phyloP scores from a whole-genome alignment of 2,113 vertebrate genomes.

The Accipiter cooperii region DNA sequence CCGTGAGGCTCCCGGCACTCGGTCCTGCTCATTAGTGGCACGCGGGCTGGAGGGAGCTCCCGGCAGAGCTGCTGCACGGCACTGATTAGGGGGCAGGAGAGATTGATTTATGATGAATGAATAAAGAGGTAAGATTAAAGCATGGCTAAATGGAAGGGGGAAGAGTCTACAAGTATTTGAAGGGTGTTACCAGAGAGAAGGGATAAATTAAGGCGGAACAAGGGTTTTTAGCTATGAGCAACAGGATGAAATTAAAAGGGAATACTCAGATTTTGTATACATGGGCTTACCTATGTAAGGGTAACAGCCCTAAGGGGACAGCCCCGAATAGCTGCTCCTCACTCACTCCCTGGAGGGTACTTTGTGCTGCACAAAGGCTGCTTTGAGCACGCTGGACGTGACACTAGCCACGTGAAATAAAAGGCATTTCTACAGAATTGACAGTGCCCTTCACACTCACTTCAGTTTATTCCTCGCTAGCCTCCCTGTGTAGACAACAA shows the following conservation, averaged over 20 bases:
- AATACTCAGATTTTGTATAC: neutral
- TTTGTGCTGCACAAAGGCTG: neutral
- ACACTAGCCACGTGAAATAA: neutral
- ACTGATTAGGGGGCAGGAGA: conserved; percentile 14
- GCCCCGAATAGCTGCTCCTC: neutral
- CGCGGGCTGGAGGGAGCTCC: neutral
- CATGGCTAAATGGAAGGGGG: neutral
- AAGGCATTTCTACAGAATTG: neutral
- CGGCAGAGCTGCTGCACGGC: neutral
- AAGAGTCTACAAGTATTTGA: neutral
- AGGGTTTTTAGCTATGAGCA: neutral
- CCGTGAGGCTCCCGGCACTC: neutral
- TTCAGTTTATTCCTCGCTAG: conserved; percentile 1
- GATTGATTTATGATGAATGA: conserved; percentile 27
- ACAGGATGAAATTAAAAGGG: neutral
- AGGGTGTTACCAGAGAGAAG: neutral
- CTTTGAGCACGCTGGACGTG: neutral
- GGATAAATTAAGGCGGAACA: neutral
- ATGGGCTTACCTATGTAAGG: neutral
- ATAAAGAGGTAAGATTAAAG: conserved; percentile 33
- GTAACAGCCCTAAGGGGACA: neutral
- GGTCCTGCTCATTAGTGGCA: neutral
- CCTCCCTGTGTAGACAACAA: neutral
- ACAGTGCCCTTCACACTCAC: conserved; percentile 25
- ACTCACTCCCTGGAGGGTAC: fast-evolving